Evolutionary conservation across 2,113 vertebrate genomes (phyloP).

Genomic region (Carlito syrichta): DNA sequence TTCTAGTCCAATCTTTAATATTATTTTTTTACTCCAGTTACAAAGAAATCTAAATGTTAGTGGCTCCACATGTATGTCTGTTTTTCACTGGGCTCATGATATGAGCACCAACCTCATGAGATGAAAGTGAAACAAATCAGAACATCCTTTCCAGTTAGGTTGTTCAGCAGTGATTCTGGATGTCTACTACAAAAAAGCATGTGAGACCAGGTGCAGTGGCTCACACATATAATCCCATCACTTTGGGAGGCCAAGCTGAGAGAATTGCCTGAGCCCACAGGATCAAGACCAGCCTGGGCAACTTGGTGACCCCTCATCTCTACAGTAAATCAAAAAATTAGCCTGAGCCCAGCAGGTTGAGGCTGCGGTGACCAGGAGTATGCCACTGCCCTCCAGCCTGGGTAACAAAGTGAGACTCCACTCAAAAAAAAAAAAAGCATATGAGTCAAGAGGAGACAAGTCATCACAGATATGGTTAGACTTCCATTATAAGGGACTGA

Average conservation of each 20-base stretch:
- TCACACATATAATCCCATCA: too few relatives aligned
- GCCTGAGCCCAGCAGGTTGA: too few relatives aligned
- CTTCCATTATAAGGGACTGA: background rate
- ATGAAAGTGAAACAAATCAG: background rate
- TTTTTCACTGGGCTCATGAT: background rate
- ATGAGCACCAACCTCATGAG: background rate
- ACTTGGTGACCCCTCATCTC: too few relatives aligned
- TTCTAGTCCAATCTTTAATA: background rate
- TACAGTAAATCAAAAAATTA: too few relatives aligned
- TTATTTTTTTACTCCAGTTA: background rate
- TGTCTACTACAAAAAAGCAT: background rate
- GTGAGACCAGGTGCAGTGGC: too few relatives aligned
- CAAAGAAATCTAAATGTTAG: background rate
- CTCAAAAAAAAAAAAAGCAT: too few relatives aligned
- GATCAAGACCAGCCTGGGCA: too few relatives aligned
- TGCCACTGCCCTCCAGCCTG: too few relatives aligned
- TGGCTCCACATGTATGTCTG: background rate
- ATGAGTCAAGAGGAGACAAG: background rate
- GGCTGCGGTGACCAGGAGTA: too few relatives aligned
- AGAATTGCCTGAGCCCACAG: too few relatives aligned
- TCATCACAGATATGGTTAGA: background rate
- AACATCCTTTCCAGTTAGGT: background rate
- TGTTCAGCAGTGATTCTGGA: background rate
- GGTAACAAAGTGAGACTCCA: too few relatives aligned
- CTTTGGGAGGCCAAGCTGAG: too few relatives aligned